Percentiles rank a stretch among this genome's conserved stretches.
Conservation (phyloP, 2,888 invertebrate species). For the Amiota communis region DNA sequence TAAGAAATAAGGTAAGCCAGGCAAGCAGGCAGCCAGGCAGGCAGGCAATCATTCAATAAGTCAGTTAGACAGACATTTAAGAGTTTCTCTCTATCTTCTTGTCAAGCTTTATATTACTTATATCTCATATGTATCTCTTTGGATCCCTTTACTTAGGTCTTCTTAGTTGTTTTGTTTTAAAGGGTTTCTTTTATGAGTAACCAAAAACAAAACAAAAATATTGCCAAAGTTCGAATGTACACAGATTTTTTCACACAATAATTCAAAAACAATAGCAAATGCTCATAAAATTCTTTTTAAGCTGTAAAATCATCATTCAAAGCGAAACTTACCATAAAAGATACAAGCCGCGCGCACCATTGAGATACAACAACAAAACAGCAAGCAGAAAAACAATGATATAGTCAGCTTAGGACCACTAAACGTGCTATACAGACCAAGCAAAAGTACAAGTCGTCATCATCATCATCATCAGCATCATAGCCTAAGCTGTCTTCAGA, state of each 20-base stretch:
- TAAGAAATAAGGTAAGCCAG: neutral
- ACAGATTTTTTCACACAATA: slow-evolving; percentile 60
- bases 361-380: neutral
- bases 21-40: no score
- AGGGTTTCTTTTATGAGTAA: neutral
- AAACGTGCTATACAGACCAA: slow-evolving; percentile 3
- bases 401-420: neutral
- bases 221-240: no score
- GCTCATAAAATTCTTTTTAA: slow-evolving; percentile 72
- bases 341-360: slow-evolving; percentile 1
- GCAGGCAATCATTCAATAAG: no score
- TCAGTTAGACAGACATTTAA: no score
- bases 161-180: neutral
- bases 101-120: no score
- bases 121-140: neutral
- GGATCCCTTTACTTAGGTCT: neutral
- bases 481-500: slow-evolving; percentile 1
- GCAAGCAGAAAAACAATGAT: slow-evolving; percentile 11
- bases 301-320: slow-evolving; percentile 71
- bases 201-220: no score
- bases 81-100: no score
- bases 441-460: slow-evolving; percentile 8
- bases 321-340: slow-evolving; percentile 50
- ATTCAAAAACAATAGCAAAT: slow-evolving; percentile 68
- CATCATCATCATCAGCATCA: neutral